phyloP scores from a whole-genome alignment of 2,113 vertebrate species.

The Ptilorrhoa leucosticta region DNA sequence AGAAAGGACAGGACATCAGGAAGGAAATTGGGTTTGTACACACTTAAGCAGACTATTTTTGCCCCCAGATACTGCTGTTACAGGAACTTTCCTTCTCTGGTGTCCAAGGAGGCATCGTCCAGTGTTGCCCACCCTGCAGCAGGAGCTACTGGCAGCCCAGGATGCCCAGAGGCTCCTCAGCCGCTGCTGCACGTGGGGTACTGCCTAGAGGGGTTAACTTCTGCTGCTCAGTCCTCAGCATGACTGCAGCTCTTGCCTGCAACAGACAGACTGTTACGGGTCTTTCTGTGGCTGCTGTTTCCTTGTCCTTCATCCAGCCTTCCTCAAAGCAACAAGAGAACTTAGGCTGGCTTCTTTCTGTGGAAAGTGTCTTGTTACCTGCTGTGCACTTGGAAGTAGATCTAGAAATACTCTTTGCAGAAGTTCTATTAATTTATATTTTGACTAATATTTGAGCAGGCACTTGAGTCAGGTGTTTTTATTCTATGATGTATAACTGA shows the following conservation, averaged over 20 bases:
- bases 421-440: neutral
- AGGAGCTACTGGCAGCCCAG: neutral
- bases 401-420: neutral
- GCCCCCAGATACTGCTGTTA: neutral
- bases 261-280: too few species aligned
- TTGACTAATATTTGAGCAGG: neutral
- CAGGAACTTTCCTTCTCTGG: neutral
- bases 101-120: fast-evolving
- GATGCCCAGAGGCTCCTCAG: fast-evolving
- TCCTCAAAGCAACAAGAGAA: neutral
- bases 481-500: neutral
- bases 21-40: neutral
- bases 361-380: neutral
- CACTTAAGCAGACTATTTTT: neutral
- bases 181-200: fast-evolving
- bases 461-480: neutral
- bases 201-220: neutral
- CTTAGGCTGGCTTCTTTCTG: neutral
- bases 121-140: neutral
- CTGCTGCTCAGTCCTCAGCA: neutral
- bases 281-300: neutral
- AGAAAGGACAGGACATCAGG: neutral
- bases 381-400: neutral
- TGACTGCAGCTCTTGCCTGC: neutral
- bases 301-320: neutral